Evolutionary conservation across 2,113 vertebrate genomes (phyloP).

Genomic region (Sitta europaea): DNA sequence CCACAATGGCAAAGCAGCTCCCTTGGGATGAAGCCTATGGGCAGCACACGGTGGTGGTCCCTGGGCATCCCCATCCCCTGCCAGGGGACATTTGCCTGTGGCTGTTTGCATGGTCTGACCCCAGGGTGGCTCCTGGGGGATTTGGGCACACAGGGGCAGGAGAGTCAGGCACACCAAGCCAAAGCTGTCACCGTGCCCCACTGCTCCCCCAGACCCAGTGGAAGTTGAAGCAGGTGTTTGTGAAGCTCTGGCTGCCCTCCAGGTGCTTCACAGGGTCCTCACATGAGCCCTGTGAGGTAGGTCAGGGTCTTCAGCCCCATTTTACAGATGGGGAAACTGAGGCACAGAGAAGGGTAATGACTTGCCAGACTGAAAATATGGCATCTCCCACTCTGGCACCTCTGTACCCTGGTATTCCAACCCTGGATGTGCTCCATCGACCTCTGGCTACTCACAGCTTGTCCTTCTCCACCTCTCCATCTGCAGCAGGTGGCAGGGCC

Average conservation of each 20-base stretch:
- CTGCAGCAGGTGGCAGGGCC: not conserved
- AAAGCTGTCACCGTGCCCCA: rapidly evolving
- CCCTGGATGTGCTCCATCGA: not conserved
- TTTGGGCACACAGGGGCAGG: not conserved
- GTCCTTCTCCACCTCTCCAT: not conserved
- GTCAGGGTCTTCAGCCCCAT: not conserved
- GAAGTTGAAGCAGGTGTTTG: not conserved
- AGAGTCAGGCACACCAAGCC: not conserved
- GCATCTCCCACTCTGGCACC: not conserved
- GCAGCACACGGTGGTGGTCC: rapidly evolving
- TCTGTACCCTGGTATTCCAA: not conserved
- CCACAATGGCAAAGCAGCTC: not conserved
- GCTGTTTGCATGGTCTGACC: not conserved
- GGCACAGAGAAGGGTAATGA: not conserved
- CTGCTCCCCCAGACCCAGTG: not conserved
- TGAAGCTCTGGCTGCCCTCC: not conserved
- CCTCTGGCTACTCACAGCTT: not conserved
- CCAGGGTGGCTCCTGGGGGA: not conserved
- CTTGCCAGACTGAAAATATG: not conserved
- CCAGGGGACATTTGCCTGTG: not conserved
- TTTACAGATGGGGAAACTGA: constrained; percentile 22
- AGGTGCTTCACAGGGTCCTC: not conserved
- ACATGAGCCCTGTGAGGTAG: constrained; percentile 11
- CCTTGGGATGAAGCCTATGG: not conserved
- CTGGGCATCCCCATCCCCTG: not conserved